These are phyloP conservation scores for Bovichtus diacanthus DNA, from an alignment of 2,797 vertebrate genomes.

Conservation along the genomic window DNA sequence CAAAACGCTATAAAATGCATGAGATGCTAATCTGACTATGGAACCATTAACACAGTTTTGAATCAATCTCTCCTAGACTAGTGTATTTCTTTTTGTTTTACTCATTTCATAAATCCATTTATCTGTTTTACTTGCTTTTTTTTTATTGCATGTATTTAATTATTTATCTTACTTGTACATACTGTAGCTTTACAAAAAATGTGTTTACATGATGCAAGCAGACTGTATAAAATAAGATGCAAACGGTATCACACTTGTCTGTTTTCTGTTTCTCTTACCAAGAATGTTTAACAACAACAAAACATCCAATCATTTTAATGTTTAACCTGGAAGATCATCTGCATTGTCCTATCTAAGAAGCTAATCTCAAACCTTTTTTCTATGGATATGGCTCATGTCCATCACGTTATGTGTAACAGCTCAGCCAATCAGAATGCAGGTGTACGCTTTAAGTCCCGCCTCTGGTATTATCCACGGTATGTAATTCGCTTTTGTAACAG, in stretches of 20 bases:
- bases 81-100: background rate
- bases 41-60: background rate
- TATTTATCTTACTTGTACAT: too few species aligned
- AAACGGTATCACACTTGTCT: too few species aligned
- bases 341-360: too few species aligned
- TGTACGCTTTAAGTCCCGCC: constrained; percentile 28
- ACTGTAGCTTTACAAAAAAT: too few species aligned
- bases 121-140: background rate
- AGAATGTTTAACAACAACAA: too few species aligned
- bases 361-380: background rate
- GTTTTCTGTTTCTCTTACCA: background rate
- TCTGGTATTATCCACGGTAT: rapidly evolving
- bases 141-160: too few species aligned
- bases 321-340: background rate
- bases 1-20: background rate
- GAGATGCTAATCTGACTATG: background rate
- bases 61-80: background rate
- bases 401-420: background rate
- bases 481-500: constrained; percentile 32
- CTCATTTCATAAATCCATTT: background rate
- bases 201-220: background rate
- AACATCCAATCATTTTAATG: too few species aligned
- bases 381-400: too few species aligned
- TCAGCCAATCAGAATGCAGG: constrained; percentile 52
- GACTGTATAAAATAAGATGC: too few species aligned